Evolutionary conservation across 2,797 vertebrate species (phyloP), one percentile per base, ranked within the genome.

Genomic region (Lagodon rhomboides): DNA sequence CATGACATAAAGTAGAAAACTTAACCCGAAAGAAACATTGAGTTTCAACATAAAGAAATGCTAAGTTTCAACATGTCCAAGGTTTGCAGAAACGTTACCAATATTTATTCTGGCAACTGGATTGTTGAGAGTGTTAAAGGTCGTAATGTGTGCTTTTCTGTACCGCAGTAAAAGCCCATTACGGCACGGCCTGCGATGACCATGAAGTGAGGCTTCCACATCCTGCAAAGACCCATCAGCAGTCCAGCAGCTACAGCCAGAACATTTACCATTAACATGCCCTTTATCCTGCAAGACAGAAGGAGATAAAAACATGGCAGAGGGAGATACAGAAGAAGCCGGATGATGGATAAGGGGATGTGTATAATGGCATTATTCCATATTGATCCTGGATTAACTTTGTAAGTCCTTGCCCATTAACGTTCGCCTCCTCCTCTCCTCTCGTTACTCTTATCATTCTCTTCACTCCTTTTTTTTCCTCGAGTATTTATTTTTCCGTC

Each of bases 121-220:
- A 38, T 38, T 38, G 38, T 38, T 46, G 44, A 15, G 44, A 46
- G 44, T 9, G 47, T 22, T 22, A 4, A 23, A 53, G n/a, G 25
- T 47, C 46, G 4, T 22, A 34, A 23, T 3, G 3, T 0, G 6
- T 16, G 34, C 0, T 67, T 76, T 23, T 20, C 54, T 50, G 9
- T 95, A 99, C 98, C 98, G 0, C 97, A 98, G 85, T 99, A 98
- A 62, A 99, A 94, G 74, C 98, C 98, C 30, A 98, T 97, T 13
- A 99, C 65, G 0, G 95, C 94, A 12, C 98, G 96, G 64, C 98
- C 98, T 0, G 95, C 75, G 61, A 99, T 98, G 82, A 99, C 94
- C 93, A 99, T 95, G 74, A 97, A 83, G 77, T 98, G 97, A 71
- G 98, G 95, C 1, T 94, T 96, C 85, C 98, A 98, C 23, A 97